phyloP scores from a whole-genome alignment of 64 coral and sea anemone genomes.

The Trachythela sp. region DNA sequence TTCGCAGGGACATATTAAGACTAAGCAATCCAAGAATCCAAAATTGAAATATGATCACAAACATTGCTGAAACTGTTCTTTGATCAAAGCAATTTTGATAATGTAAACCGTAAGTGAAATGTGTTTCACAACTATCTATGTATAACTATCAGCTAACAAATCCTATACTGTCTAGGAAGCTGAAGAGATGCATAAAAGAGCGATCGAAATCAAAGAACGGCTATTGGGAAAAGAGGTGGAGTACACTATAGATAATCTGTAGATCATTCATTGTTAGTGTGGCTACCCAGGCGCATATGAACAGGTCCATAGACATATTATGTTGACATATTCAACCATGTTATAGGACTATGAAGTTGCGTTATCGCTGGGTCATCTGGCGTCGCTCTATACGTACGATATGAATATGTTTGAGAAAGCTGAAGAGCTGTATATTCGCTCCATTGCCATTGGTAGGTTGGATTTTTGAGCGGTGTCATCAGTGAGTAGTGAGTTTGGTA shows the following conservation, averaged over 20 bases:
- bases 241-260: neutral
- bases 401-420: slow-evolving; percentile 89
- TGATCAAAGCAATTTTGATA: too few relatives aligned
- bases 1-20: too few relatives aligned
- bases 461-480: neutral
- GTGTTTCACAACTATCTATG: neutral
- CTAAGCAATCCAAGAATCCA: too few relatives aligned
- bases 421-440: slow-evolving; percentile 79
- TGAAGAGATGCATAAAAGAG: slow-evolving; percentile 97
- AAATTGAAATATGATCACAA: too few relatives aligned
- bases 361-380: slow-evolving; percentile 81
- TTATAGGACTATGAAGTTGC: slow-evolving; percentile 97
- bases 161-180: slow-evolving; percentile 62
- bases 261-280: too few relatives aligned
- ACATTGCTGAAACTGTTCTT: too few relatives aligned
- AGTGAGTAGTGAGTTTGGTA: too few relatives aligned
- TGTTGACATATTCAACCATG: neutral
- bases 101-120: too few relatives aligned
- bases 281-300: too few relatives aligned
- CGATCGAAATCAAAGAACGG: slow-evolving; percentile 95
- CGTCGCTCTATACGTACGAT: slow-evolving; percentile 93
- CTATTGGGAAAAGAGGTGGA: slow-evolving; percentile 84
- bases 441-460: slow-evolving; percentile 74
- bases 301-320: neutral
- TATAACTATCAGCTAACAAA: neutral